Base-by-base conservation (phyloP, 2,888 invertebrate species). In the Oligia latruncula region DNA sequence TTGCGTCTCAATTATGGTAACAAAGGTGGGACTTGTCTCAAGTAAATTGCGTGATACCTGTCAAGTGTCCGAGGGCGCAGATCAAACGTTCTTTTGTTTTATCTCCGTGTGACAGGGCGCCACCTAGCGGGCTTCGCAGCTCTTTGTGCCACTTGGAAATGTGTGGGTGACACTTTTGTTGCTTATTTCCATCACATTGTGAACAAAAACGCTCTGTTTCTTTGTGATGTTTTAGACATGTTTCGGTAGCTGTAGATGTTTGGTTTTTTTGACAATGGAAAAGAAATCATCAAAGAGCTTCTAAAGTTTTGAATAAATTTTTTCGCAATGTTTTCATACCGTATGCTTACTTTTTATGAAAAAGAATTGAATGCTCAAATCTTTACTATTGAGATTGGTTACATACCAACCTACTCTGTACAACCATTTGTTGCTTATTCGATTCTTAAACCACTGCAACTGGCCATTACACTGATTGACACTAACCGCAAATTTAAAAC, bases 41-140 rank as follows among this genome's bases (percentile, higher is more conserved):
- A 94, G 93, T 90, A 93, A 95, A 93, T 93, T 94, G 93, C 89
- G 55, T 73, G 91, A 93, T 86, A 83, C 89, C 89, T 64, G 68
- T 70, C 91, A 91, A 95, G 92, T 92, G 92, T 81, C 87, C 81
- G 90, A 92, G 95, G 95, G 94, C 87, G 92, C 87, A 87, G 94
- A 95, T 95, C 95, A 95, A 95, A 95, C 92, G 93, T 49, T 77
- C 88, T 90, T 91, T 95, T 95, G 95, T 95, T 95, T 95, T 95
- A 95, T 95, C 94, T 94, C 85, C 84, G 84, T 74, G 85, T 90
- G 90, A 89, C 87, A 84, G 80, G 83, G 82, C 80, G 78, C 71
- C 75, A 74, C 76, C 75, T 79, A 67, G 78, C 68, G 77, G 92
- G 92, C 88, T 91, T 92, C 91, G 35, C 73, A 71, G 78, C 74